phyloP scores from a whole-genome alignment of 2,113 vertebrate species.

The Phalacrocorax aristotelis region DNA sequence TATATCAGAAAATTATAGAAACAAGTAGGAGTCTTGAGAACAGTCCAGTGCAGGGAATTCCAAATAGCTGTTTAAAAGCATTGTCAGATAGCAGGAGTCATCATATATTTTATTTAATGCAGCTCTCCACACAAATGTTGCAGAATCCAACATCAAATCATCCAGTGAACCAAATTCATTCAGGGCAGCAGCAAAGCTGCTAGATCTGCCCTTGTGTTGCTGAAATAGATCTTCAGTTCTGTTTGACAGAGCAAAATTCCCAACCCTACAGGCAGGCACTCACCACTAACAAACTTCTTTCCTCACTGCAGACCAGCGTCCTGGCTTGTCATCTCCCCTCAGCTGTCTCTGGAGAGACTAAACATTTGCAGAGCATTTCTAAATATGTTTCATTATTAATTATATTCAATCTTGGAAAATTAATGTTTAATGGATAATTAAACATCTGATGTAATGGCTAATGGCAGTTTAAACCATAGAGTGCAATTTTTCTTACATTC shows the following conservation, averaged over 20 bases:
- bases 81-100: background rate
- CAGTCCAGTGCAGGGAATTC: background rate
- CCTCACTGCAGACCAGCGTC: background rate
- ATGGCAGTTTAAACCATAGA: background rate
- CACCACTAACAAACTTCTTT: background rate
- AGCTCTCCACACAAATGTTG: background rate
- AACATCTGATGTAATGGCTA: background rate
- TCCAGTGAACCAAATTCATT: background rate
- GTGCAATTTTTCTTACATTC: background rate
- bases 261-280: background rate
- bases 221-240: background rate
- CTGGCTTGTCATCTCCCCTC: background rate
- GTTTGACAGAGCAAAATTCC: background rate
- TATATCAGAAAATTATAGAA: background rate
- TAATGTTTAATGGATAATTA: background rate
- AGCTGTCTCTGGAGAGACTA: background rate
- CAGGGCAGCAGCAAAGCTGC: background rate
- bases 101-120: background rate
- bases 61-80: background rate
- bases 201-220: background rate
- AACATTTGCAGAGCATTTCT: background rate
- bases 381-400: background rate
- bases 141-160: background rate
- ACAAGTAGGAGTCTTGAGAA: background rate
- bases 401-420: background rate